Percentiles rank a stretch among this genome's conserved stretches.
These are phyloP conservation scores for Portunus trituberculatus DNA, from an alignment of 1,140 invertebrate species.

Conservation along the genomic window DNA sequence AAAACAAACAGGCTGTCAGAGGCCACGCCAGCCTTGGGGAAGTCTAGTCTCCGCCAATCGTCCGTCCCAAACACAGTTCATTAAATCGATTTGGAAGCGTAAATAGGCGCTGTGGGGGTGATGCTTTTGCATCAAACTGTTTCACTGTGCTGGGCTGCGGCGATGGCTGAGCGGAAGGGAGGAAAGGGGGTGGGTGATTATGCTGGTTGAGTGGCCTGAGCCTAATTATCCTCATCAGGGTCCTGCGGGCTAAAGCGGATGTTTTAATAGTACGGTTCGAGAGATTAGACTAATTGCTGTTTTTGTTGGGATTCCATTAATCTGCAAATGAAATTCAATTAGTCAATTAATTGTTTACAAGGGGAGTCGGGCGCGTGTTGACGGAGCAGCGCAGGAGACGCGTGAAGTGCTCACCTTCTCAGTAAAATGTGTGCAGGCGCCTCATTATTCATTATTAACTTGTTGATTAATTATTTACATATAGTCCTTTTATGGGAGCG, in stretches of 20 bases:
- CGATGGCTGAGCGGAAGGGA: not conserved
- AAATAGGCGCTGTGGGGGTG: not conserved
- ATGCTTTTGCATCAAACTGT: not conserved
- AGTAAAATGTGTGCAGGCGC: not conserved
- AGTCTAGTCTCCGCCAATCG: not conserved
- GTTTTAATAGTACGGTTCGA: constrained; percentile 36
- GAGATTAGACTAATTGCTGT: constrained; percentile 58
- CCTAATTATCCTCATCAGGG: constrained; percentile 28
- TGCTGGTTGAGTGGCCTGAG: constrained; percentile 27
- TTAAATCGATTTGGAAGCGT: not conserved
- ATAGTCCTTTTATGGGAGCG: no score
- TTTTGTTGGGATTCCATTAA: constrained; percentile 59
- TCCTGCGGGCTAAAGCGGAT: not conserved
- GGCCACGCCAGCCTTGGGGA: not conserved
- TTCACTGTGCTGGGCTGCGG: not conserved
- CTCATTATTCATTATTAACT: not conserved
- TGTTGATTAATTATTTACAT: not conserved
- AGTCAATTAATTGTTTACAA: constrained; percentile 54
- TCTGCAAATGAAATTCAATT: constrained; percentile 56
- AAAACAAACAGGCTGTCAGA: no score
- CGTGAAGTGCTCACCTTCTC: not conserved
- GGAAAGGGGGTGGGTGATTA: not conserved
- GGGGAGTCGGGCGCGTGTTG: not conserved
- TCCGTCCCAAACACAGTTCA: not conserved
- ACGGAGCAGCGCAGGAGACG: not conserved